phyloP scores from a whole-genome alignment of 2,888 invertebrate genomes.

The Flexamia atlantica region DNA sequence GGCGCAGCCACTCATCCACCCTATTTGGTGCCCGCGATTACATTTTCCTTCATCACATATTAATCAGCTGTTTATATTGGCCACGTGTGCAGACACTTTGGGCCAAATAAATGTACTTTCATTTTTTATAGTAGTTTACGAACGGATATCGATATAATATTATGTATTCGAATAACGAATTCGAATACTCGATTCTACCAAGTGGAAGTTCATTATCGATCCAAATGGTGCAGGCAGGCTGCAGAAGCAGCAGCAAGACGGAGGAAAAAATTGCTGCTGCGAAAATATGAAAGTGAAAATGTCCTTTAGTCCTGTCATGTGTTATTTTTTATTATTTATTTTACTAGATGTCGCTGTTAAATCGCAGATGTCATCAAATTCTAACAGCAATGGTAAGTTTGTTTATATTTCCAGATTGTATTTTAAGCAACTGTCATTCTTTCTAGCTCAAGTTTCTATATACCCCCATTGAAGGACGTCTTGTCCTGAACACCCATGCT shows the following conservation, averaged over 20 bases:
- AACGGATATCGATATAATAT: background rate
- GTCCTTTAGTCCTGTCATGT: constrained; percentile 61
- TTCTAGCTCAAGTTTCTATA: constrained; percentile 73
- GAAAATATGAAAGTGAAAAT: constrained; percentile 64
- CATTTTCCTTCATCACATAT: no score
- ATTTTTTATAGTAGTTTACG: no score
- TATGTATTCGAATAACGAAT: background rate
- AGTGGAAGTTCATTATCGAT: constrained; percentile 32
- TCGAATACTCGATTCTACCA: constrained; percentile 5
- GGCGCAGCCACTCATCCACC: no score
- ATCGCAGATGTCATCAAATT: constrained; percentile 84
- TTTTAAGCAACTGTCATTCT: constrained; percentile 65
- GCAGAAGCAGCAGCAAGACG: constrained; percentile 24
- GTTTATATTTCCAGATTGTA: constrained; percentile 73
- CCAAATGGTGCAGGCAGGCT: constrained; percentile 41
- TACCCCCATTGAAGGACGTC: constrained; percentile 70
- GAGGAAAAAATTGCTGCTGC: constrained; percentile 19
- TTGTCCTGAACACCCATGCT: constrained; percentile 74
- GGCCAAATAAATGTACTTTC: no score
- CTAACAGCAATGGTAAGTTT: constrained; percentile 85
- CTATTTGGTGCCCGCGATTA: no score
- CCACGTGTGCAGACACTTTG: no score
- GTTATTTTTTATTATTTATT: constrained; percentile 83
- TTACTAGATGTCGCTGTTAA: constrained; percentile 83
- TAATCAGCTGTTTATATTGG: no score